phyloP scores from a whole-genome alignment of 2,113 vertebrate genomes.

The Sceloporus undulatus region DNA sequence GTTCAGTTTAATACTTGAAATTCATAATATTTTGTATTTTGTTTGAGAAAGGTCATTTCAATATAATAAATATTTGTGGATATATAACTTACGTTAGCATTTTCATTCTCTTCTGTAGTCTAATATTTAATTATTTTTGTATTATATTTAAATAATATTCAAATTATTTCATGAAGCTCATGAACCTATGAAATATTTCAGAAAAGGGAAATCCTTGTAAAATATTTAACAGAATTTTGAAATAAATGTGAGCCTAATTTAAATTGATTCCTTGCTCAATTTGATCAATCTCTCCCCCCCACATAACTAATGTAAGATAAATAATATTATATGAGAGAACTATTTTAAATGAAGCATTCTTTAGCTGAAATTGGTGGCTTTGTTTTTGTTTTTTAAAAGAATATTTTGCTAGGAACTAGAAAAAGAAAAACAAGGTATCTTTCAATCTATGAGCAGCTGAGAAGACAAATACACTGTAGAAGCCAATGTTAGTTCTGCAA shows the following conservation, averaged over 20 bases:
- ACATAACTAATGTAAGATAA: not conserved
- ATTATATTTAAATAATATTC: not conserved
- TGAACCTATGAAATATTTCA: not conserved
- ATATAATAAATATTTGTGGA: not conserved
- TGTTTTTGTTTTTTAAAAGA: not conserved
- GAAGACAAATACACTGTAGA: not conserved
- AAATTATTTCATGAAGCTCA: not conserved
- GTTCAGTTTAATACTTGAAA: not conserved
- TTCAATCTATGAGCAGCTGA: constrained; percentile 28
- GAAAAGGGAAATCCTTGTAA: not conserved
- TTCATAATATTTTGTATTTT: not conserved
- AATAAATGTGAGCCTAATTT: constrained; percentile 7
- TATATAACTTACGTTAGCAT: not conserved
- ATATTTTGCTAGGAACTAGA: constrained; percentile 12
- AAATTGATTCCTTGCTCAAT: not conserved
- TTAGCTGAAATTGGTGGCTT: constrained; percentile 33
- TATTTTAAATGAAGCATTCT: constrained; percentile 33
- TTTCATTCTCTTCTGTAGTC: not conserved
- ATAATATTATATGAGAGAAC: constrained; percentile 26
- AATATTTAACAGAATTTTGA: not conserved
- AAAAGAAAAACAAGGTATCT: not conserved
- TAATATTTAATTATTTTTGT: no score
- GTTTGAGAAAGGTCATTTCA: not conserved
- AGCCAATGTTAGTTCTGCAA: constrained; percentile 18
- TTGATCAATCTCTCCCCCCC: not conserved